A percentile compares a stretch with the other conserved stretches of the same genome.
Conservation (phyloP, 2,888 invertebrate species). For the Malthinus seriepunctatus region DNA sequence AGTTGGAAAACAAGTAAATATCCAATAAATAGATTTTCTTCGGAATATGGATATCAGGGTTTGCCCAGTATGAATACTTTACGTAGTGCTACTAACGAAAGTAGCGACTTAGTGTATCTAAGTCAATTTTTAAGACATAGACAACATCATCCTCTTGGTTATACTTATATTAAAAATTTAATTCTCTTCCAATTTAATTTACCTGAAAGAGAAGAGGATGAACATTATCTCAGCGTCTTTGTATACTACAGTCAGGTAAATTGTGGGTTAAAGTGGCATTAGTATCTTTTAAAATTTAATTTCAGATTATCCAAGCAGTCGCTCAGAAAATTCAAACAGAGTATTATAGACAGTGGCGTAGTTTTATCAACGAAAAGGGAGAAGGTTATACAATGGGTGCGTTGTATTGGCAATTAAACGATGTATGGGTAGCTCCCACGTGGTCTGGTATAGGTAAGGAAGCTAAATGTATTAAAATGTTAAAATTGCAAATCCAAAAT, state of each 20-base stretch:
- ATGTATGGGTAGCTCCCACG: conserved; percentile 96
- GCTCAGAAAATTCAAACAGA: conserved; percentile 85
- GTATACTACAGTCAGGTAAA: conserved; percentile 84
- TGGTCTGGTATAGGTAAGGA: conserved; percentile 87
- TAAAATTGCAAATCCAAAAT: background rate
- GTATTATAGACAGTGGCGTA: conserved; percentile 69
- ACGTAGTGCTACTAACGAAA: conserved; percentile 59
- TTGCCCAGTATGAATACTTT: conserved; percentile 76
- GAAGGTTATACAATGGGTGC: conserved; percentile 90
- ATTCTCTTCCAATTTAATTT: conserved; percentile 67
- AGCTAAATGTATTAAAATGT: background rate
- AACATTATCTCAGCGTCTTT: conserved; percentile 66
- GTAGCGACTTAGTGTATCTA: conserved; percentile 56
- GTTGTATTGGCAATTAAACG: conserved; percentile 97
- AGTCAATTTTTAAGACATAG: conserved; percentile 73
- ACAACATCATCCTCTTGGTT: conserved; percentile 85
- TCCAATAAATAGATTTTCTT: conserved; percentile 83
- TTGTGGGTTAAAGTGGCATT: background rate
- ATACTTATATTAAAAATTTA: conserved; percentile 62
- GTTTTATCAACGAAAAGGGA: conserved; percentile 55
- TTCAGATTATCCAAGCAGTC: conserved; percentile 84
- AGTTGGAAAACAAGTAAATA: conserved; percentile 80
- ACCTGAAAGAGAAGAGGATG: conserved; percentile 54
- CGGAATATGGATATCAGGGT: conserved; percentile 96
- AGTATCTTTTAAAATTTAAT: background rate